Conservation (phyloP, 2,797 vertebrate genomes). For the Betta splendens region DNA sequence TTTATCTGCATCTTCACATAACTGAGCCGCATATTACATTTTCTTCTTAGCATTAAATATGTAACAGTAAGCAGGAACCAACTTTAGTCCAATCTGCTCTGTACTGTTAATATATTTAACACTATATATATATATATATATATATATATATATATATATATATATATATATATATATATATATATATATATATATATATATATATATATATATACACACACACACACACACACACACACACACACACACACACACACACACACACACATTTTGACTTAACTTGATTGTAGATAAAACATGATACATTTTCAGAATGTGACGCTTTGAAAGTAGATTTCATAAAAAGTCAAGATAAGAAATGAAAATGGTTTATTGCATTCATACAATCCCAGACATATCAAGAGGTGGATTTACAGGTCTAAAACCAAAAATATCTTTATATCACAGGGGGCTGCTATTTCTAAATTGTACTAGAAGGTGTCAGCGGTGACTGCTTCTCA, state of each 20-base stretch:
- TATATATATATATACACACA: too few relatives aligned
- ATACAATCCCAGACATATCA: slow-evolving; percentile 48
- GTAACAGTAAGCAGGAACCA: neutral
- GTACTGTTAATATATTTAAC: slow-evolving; percentile 5
- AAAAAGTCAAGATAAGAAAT: slow-evolving; percentile 24
- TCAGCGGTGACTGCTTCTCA: slow-evolving; percentile 41
- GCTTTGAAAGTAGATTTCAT: slow-evolving; percentile 4
- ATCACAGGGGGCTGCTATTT: slow-evolving; percentile 41
- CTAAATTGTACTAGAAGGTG: slow-evolving; percentile 29
- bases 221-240: too few relatives aligned
- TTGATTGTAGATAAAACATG: neutral
- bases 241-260: too few relatives aligned
- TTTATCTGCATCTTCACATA: slow-evolving; percentile 45
- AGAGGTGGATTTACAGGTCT: slow-evolving; percentile 69
- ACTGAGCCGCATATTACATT: slow-evolving; percentile 8
- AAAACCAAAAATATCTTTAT: slow-evolving; percentile 54
- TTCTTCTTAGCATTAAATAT: slow-evolving; percentile 4
- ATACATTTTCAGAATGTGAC: slow-evolving; percentile 5
- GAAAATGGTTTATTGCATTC: slow-evolving; percentile 52
- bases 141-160: too few relatives aligned
- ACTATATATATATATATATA: neutral
- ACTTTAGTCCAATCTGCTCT: neutral
- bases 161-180: too few relatives aligned
- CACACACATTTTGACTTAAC: too few relatives aligned
- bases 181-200: too few relatives aligned